Evolutionary conservation across 2,113 vertebrate genomes (phyloP).

Genomic region (Podocnemis expansa): DNA sequence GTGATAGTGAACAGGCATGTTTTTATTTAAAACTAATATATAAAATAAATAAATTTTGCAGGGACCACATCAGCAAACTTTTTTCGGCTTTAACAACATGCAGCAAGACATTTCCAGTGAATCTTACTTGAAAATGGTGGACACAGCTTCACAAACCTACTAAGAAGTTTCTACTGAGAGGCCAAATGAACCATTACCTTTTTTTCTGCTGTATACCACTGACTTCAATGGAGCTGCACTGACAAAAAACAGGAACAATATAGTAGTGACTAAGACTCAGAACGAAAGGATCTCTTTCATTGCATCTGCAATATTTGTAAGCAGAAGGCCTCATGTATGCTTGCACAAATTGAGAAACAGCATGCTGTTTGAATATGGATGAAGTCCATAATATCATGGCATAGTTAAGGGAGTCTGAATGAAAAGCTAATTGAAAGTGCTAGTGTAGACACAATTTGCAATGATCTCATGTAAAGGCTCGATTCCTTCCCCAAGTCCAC

Average conservation of each 20-base stretch:
- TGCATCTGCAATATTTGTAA: background rate
- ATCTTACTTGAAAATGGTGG: background rate
- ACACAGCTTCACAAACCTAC: background rate
- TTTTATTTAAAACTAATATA: background rate
- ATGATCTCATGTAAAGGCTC: too few species aligned
- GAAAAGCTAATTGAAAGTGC: background rate
- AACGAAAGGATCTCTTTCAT: background rate
- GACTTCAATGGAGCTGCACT: background rate
- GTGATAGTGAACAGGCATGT: background rate
- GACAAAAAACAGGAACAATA: background rate
- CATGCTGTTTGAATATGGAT: background rate
- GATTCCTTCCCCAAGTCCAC: background rate
- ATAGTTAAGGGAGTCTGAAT: background rate
- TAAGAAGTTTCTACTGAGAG: background rate
- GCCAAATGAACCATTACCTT: background rate
- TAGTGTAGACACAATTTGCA: too few species aligned
- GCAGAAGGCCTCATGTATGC: background rate
- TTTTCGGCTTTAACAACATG: background rate
- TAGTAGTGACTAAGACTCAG: background rate
- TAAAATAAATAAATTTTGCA: background rate
- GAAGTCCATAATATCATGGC: background rate
- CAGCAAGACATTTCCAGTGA: fast-evolving
- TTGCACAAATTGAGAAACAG: background rate
- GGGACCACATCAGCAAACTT: background rate
- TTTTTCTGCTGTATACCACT: fast-evolving